Base-by-base conservation (phyloP, 2,113 vertebrate species). In the Tachysurus fulvidraco region DNA sequence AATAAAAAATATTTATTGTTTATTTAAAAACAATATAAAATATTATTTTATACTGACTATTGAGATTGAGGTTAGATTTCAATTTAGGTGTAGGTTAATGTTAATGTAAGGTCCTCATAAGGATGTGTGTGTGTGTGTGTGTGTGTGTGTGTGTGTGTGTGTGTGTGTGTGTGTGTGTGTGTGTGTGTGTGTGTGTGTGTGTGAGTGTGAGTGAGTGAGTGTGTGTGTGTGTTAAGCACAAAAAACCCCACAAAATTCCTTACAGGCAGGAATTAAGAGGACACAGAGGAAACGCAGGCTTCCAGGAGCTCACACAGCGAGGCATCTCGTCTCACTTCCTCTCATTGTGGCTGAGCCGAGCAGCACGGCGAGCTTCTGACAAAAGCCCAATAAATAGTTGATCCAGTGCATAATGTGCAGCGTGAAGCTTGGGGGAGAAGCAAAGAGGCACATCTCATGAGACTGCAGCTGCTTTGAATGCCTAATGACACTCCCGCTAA, bases 371-470 rank as follows among this genome's bases (percentile, higher is more conserved):
- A 74, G 90, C 79, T 81, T 91, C 92, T 94, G 92, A 94, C 94
- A 95, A 94, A 83, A 95, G 93, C 91, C 93, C 93, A 94, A 94
- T 95, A 94, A 95, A 95, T 95, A 95, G 94, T 95, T 95, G 94
- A 95, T 95, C 94, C 89, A 89, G 93, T 92, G 94, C 94, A 94
- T 95, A 93, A 95, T 95, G 93, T 94, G 93, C 90, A 67, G 91
- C 92, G 93, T 91, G 92, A 92, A 92, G 92, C 94, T 91, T 92
- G 73, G 73, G 93, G 93, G 91, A 92, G 88, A 59, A 89, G 93
- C 91, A 93, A 91, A 89, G 90, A 92, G 92, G 92, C 91, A 91
- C 88, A 93, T 91, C 94, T 95, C 94, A 89, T 21, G 94, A 93
- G 95, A 94, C 89, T 77, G 92, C 92, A 93, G 93, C 94, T 91